Conservation (phyloP, 1,140 invertebrate species). For the Heterodera schachtii region DNA sequence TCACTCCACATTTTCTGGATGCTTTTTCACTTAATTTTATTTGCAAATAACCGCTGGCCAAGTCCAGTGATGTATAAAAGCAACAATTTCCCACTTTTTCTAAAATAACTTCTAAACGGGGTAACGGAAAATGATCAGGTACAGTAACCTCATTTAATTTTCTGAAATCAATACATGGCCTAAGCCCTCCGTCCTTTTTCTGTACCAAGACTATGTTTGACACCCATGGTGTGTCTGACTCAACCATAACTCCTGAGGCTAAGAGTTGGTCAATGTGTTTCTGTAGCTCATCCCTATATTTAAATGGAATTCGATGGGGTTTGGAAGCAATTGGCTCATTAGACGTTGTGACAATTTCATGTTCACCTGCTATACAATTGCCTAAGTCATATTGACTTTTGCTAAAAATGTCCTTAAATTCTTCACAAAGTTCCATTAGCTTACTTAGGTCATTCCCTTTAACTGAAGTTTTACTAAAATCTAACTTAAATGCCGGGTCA, state of each 20-base stretch:
- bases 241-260: slow-evolving; percentile 11
- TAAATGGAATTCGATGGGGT: neutral
- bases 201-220: slow-evolving; percentile 20
- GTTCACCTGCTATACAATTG: slow-evolving; percentile 15
- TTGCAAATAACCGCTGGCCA: slow-evolving; percentile 13
- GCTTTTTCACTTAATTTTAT: slow-evolving; percentile 47
- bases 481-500: slow-evolving; percentile 12
- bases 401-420: slow-evolving; percentile 26
- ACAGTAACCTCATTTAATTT: slow-evolving; percentile 18
- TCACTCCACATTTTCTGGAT: slow-evolving; percentile 20
- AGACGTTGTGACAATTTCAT: slow-evolving; percentile 9
- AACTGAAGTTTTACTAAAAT: neutral
- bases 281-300: neutral
- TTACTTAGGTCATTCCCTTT: neutral
- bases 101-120: neutral
- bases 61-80: slow-evolving; percentile 18
- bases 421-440: neutral
- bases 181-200: slow-evolving; percentile 11
- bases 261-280: slow-evolving; percentile 16
- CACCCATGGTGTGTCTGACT: slow-evolving; percentile 27
- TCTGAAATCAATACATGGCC: slow-evolving; percentile 23
- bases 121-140: slow-evolving; percentile 14
- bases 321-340: neutral
- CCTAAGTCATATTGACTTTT: slow-evolving; percentile 24
- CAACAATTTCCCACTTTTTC: slow-evolving; percentile 19